Conservation (phyloP, 2,797 vertebrate species). For the Dipus sagitta region DNA sequence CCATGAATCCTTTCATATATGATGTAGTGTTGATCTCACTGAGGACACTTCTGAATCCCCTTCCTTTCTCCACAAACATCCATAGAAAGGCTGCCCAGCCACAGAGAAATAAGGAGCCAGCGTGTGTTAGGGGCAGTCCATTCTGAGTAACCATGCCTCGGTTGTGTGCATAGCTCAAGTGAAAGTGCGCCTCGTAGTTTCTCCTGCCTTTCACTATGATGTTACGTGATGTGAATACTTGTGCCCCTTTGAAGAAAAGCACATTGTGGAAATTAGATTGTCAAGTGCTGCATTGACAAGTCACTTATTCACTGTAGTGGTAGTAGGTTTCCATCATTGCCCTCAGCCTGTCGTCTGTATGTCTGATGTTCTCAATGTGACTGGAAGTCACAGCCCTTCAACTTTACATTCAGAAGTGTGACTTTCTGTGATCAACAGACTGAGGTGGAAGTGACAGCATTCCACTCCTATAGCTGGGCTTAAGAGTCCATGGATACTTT, state of each 20-base stretch:
- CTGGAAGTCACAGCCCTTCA: not conserved
- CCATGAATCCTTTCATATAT: not conserved
- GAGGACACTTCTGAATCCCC: not conserved
- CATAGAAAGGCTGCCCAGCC: not conserved
- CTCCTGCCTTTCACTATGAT: not conserved
- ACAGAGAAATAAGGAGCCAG: not conserved
- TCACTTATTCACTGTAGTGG: not conserved
- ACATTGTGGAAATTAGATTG: not conserved
- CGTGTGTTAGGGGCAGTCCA: not conserved
- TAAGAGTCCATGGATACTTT: not conserved
- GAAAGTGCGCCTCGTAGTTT: not conserved
- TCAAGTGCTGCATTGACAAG: not conserved
- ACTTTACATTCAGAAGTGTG: not conserved
- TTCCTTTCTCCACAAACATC: not conserved
- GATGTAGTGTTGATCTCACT: not conserved
- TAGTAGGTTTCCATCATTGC: not conserved
- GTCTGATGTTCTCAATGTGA: not conserved
- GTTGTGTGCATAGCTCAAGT: not conserved
- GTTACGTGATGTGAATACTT: not conserved
- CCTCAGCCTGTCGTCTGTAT: not conserved
- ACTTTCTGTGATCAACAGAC: conserved; percentile 6
- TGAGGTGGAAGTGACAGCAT: not conserved
- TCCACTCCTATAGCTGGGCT: not conserved
- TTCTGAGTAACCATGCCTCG: not conserved
- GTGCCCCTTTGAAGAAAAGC: not conserved